phyloP scores from a whole-genome alignment of 2,797 vertebrate genomes.

The Podarcis siculus region DNA sequence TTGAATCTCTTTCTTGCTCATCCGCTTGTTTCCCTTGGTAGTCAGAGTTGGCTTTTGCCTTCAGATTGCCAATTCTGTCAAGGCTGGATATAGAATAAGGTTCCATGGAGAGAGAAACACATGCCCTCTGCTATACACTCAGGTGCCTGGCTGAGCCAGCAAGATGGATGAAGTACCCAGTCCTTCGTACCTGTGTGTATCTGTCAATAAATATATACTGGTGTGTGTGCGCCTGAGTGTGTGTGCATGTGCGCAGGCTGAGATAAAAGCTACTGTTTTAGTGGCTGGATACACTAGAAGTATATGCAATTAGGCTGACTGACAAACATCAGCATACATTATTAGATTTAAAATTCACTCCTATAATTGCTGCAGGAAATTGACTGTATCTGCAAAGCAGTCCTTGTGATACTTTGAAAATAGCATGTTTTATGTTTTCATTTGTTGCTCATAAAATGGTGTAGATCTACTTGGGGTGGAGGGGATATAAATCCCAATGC shows the following conservation, averaged over 20 bases:
- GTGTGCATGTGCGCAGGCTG: neutral
- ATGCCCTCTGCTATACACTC: neutral
- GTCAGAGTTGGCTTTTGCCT: neutral
- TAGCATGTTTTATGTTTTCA: neutral
- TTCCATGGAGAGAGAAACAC: neutral
- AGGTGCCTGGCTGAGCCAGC: neutral
- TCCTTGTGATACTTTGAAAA: neutral
- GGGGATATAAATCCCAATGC: neutral
- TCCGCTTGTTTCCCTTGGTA: neutral
- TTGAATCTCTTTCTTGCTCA: neutral
- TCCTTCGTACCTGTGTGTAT: neutral
- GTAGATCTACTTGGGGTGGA: neutral
- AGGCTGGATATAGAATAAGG: neutral
- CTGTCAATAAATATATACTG: neutral
- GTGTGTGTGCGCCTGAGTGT: too few species aligned
- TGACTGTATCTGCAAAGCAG: slow-evolving; percentile 1
- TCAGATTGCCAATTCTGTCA: neutral
- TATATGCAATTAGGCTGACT: slow-evolving; percentile 11
- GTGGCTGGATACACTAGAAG: neutral
- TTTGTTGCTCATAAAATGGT: neutral
- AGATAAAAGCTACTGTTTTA: neutral
- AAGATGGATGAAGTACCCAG: neutral
- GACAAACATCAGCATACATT: slow-evolving; percentile 15
- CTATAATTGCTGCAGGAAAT: neutral
- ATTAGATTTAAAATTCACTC: slow-evolving; percentile 11